Evolutionary conservation across 2,797 vertebrate species (phyloP), one percentile per base, ranked within the genome.

Genomic region (Jordanella pulchra): DNA sequence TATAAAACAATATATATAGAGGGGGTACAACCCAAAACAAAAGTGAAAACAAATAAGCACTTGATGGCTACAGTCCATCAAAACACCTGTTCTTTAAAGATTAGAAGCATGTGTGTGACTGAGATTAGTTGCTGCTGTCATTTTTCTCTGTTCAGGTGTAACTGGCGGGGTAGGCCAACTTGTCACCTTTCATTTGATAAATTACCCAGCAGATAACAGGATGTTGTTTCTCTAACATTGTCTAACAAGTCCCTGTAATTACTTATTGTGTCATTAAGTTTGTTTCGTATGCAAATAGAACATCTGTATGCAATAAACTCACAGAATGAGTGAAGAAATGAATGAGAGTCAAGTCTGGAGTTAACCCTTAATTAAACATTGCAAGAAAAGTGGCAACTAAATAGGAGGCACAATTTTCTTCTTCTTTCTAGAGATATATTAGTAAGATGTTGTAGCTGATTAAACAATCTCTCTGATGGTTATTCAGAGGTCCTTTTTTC

Each of bases 161-260:
- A 93, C 93, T 92, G 93, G 92, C 94, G 93, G 93, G 90, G 93
- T 91, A 92, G 91, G 93, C 93, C 87, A 93, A 94, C 92, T 90
- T 95, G 96, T 95, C 95, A 94, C 93, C 93, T 91, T 93, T 88
- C 91, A 92, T 91, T 93, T 95, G 93, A 96, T 94, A 94, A 96
- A 97, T 95, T 86, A 95, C 94, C 94, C 93, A 89, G 92, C 93
- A 94, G 92, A 92, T 86, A 89, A 85, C 87, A 75, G 79, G 83
- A 90, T 81, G 91, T 48, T 71, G 47, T 81, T 84, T 69, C 72
- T 64, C 66, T 85, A 85, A 82, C 75, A 79, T 32, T 65, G 56
- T 50, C 86, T 69, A 73, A 73, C 65, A 79, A 77, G 66, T 71
- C 61, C 68, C 39, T 72, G 66, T 86, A 85, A 91, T 92, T 86